phyloP scores from a whole-genome alignment of 1,140 invertebrate species.

The Alviniconcha marisindica region DNA sequence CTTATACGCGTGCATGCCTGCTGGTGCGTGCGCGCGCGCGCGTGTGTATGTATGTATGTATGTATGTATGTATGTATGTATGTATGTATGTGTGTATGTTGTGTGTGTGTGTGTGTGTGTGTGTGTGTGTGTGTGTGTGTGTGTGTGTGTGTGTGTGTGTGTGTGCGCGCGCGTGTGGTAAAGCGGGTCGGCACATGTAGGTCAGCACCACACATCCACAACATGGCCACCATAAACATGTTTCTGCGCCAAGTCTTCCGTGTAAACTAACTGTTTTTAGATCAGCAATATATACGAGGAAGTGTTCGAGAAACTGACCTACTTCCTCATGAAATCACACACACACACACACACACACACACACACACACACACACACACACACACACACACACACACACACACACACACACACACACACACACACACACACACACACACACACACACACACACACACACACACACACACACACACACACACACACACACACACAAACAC shows the following conservation, averaged over 20 bases:
- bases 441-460: not conserved
- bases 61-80: not conserved
- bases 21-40: slow-evolving; percentile 1
- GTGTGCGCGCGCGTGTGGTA: not conserved
- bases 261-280: too few species aligned
- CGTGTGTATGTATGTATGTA: not conserved
- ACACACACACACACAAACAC: too few species aligned
- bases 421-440: slow-evolving; percentile 5
- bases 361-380: slow-evolving; percentile 33
- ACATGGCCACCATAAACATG: too few species aligned
- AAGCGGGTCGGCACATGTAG: not conserved
- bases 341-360: slow-evolving; percentile 28
- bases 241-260: too few species aligned
- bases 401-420: slow-evolving; percentile 5
- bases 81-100: not conserved
- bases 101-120: slow-evolving; percentile 3
- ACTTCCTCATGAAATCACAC: not conserved
- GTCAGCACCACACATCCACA: not conserved
- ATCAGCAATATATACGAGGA: too few species aligned
- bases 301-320: too few species aligned
- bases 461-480: not conserved
- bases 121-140: slow-evolving; percentile 3
- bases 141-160: slow-evolving; percentile 3
- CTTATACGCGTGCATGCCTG: not conserved
- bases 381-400: slow-evolving; percentile 25